Base-by-base conservation (phyloP, 2,797 vertebrate genomes). In the Sebastes wilsoni region DNA sequence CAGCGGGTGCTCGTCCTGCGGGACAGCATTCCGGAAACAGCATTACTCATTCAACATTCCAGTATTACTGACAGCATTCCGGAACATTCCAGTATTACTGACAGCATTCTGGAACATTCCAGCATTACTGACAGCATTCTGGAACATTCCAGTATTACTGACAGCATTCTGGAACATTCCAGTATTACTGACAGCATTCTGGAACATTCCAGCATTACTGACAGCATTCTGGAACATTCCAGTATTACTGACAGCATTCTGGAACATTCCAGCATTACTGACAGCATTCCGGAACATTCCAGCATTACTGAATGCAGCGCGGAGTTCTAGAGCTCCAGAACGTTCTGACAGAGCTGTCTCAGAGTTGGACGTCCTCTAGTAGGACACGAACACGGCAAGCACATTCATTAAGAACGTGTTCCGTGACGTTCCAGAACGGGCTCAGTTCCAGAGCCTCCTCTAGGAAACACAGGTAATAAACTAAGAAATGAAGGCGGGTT, bases 1-100 rank as follows among this genome's bases (percentile, higher is more conserved):
- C 49, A 2, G 81, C 23, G 59, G 80, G 72, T 6, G 72, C 70
- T 60, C 0, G 23, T 69, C 70, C 80, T 83, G 82, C 56, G 49
- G 83, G 76, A 75, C 77, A 1, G 18, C 34, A 2, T 25, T 78
- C 70, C 1, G 2, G 76, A 73, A 66, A 18, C 9, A 30, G 52
- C 25, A 25, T 23, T 3, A 62, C 55, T 16, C 30, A 32, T 14
- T 22, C n/a, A n/a, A 30, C 55, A 20, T 66, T 59, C 59, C 12
- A 8, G 36, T 65, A 6, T 28, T 28, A 28, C n/a, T 30, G 8
- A 1, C 22, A 23, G 23, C 38, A 5, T 22, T 80, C 64, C 10
- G 2, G 54, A 75, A 27, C 66, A 20, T 36, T 30, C 2, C 3
- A 18, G 28, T 1, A 6, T 28, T 28, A 28, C n/a, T 30, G 8